phyloP scores from a whole-genome alignment of 2,888 invertebrate species.

The Hedya salicella region DNA sequence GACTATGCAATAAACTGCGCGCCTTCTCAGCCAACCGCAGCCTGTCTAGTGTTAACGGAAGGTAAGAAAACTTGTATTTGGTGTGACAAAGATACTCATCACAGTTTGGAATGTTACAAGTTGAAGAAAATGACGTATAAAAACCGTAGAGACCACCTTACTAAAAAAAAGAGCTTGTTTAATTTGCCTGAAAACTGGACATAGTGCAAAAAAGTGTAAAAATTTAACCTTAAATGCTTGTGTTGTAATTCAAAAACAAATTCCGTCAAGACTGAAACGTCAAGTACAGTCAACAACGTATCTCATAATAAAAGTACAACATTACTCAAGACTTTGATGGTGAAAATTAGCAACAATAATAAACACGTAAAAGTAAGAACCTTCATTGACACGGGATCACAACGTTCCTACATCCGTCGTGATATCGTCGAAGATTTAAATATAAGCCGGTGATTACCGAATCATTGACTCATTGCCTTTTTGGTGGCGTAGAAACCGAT shows the following conservation, averaged over 20 bases:
- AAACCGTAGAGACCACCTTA: background rate
- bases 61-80: slow-evolving; percentile 11
- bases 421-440: slow-evolving; percentile 3
- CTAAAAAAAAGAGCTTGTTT: slow-evolving; percentile 4
- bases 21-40: background rate
- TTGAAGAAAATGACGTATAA: background rate
- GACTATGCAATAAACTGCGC: background rate
- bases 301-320: background rate
- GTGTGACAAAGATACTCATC: background rate
- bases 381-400: slow-evolving; percentile 1
- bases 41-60: slow-evolving; percentile 1
- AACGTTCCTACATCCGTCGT: background rate
- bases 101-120: slow-evolving; percentile 1
- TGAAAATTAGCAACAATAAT: background rate
- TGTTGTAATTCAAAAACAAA: background rate
- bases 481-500: slow-evolving; percentile 9
- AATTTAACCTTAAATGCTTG: background rate
- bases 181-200: background rate
- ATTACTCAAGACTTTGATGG: slow-evolving; percentile 11
- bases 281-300: background rate
- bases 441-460: background rate
- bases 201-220: background rate
- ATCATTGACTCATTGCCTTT: background rate
- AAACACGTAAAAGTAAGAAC: too few species aligned
- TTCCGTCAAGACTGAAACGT: background rate